Conservation (phyloP, 2,113 vertebrate genomes). For the Anseranas semipalmata region DNA sequence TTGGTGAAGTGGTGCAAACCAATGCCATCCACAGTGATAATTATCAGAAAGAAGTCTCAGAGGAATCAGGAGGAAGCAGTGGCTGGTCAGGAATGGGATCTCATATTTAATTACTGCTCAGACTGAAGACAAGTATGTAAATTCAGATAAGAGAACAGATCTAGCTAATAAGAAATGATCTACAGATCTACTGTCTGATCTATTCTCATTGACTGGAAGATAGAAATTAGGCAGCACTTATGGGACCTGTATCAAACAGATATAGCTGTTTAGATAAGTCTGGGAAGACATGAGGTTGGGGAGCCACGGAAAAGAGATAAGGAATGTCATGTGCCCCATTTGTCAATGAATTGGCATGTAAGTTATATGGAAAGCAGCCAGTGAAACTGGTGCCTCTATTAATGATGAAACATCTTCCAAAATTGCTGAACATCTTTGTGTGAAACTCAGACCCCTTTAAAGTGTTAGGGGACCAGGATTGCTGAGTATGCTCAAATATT, state of each 20-base stretch:
- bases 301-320: not conserved
- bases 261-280: not conserved
- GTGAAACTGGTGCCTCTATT: not conserved
- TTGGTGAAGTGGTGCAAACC: not conserved
- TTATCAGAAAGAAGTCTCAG: not conserved
- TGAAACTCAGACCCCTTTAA: not conserved
- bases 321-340: not conserved
- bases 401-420: not conserved
- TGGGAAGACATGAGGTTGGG: not conserved
- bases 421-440: not conserved
- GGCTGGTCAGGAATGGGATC: not conserved
- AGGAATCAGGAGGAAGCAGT: constrained; percentile 2
- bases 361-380: not conserved
- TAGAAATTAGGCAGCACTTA: not conserved
- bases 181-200: not conserved
- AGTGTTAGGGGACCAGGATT: not conserved
- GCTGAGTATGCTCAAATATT: not conserved
- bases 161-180: not conserved
- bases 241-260: not conserved
- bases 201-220: not conserved
- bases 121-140: not conserved
- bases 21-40: not conserved
- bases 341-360: not conserved
- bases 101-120: not conserved
- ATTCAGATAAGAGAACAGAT: not conserved